Evolutionary conservation across 2,888 invertebrate genomes (phyloP).

Genomic region (Ophion ventricosus): DNA sequence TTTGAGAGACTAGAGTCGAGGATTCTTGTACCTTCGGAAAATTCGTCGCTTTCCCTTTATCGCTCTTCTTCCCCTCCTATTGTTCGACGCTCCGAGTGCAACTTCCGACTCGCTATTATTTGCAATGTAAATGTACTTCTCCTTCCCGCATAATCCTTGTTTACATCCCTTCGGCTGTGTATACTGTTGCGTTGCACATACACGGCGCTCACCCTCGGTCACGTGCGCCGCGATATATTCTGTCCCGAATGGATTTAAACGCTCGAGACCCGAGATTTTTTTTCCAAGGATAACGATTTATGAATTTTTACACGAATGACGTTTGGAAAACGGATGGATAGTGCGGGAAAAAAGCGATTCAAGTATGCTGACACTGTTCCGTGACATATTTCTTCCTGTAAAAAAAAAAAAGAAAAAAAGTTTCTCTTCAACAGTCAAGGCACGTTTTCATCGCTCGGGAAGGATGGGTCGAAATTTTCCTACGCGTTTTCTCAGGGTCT

Average conservation of each 20-base stretch:
- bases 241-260: background rate
- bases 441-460: background rate
- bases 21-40: conserved; percentile 14
- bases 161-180: conserved; percentile 35
- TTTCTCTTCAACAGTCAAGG: background rate
- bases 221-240: background rate
- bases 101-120: conserved; percentile 40
- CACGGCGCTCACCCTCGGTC: background rate
- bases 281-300: background rate
- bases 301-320: background rate
- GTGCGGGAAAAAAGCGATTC: background rate
- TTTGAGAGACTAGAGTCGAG: conserved; percentile 42
- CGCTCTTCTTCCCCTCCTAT: conserved; percentile 8
- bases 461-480: background rate
- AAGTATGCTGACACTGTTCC: background rate
- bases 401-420: background rate
- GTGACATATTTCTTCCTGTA: background rate
- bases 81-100: background rate
- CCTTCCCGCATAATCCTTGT: conserved; percentile 29
- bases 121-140: conserved; percentile 44
- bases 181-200: conserved; percentile 8
- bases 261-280: background rate
- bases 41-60: conserved; percentile 45
- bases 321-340: background rate
- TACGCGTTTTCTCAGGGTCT: background rate